These are phyloP conservation scores for Aphrophora alni DNA, from an alignment of 2,888 invertebrate species.

Conservation along the genomic window DNA sequence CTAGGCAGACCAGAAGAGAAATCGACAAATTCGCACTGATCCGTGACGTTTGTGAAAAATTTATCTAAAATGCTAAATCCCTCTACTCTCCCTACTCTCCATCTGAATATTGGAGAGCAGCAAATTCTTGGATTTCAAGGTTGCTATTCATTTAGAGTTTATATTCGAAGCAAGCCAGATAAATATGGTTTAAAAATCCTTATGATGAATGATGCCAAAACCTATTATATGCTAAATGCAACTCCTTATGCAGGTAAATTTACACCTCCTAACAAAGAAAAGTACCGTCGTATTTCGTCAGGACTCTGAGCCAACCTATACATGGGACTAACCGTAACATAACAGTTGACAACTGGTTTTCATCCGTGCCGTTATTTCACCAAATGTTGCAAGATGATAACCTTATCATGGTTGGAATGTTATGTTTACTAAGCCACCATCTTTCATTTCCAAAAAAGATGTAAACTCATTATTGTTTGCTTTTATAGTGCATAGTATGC, in stretches of 20 bases:
- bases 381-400: constrained; percentile 43
- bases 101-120: constrained; percentile 40
- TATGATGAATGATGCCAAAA: too few relatives aligned
- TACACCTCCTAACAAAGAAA: constrained; percentile 17
- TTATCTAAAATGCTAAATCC: constrained; percentile 32
- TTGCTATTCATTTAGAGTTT: constrained; percentile 36
- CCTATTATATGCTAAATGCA: too few relatives aligned
- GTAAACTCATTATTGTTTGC: constrained; percentile 50
- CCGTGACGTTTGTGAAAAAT: constrained; percentile 40
- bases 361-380: constrained; percentile 45
- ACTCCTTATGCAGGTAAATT: constrained; percentile 41
- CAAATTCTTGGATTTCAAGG: constrained; percentile 38
- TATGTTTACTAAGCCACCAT: constrained; percentile 50
- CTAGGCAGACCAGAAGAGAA: constrained; percentile 20
- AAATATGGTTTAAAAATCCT: constrained; percentile 41
- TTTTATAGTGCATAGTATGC: constrained; percentile 48
- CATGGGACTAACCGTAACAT: constrained; percentile 42
- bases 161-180: constrained; percentile 39
- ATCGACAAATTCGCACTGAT: constrained; percentile 42
- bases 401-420: constrained; percentile 43
- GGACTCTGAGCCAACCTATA: constrained; percentile 38
- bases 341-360: too few relatives aligned
- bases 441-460: constrained; percentile 49
- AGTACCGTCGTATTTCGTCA: constrained; percentile 42
- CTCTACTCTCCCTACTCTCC: constrained; percentile 37